Evolutionary conservation across 2,888 invertebrate species (phyloP).

Genomic region (Drosophila paranaensis): DNA sequence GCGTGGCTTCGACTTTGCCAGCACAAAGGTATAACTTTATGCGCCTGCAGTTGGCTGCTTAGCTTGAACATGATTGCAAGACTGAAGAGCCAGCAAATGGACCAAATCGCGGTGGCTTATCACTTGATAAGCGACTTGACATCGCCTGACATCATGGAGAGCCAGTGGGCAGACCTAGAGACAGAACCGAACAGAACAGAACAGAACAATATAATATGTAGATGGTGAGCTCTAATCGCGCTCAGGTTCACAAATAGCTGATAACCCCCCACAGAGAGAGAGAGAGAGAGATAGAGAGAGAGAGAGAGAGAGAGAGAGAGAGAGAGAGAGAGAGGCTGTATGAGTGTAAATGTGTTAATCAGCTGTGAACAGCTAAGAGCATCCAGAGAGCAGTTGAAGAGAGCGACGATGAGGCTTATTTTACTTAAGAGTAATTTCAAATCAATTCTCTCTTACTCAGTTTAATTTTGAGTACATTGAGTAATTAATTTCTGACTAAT

Average conservation of each 20-base stretch:
- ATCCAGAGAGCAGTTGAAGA: not conserved
- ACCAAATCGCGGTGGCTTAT: not conserved
- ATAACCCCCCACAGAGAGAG: conserved; percentile 48
- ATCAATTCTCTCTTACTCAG: not conserved
- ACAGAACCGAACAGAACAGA: conserved; percentile 19
- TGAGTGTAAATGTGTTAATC: conserved; percentile 1
- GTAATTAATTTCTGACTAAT: not conserved
- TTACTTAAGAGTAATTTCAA: not conserved
- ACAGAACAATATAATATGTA: conserved; percentile 1
- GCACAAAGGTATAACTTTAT: conserved; percentile 19
- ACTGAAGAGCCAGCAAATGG: conserved; percentile 24
- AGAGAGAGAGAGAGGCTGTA: not conserved
- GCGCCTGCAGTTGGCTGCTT: conserved; percentile 48
- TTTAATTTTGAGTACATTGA: not conserved
- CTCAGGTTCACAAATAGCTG: conserved; percentile 33
- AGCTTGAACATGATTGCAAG: conserved; percentile 62
- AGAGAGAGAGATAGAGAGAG: not conserved
- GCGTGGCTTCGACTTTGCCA: conserved; percentile 46
- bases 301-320: not conserved
- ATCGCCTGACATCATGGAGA: conserved; percentile 39
- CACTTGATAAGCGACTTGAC: conserved; percentile 36
- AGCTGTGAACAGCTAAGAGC: conserved; percentile 18
- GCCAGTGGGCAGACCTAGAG: conserved; percentile 19
- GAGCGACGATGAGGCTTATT: not conserved
- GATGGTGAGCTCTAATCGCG: conserved; percentile 15